Percentiles rank a stretch among this genome's conserved stretches.
Evolutionary conservation across 1,140 invertebrate genomes (phyloP).

Genomic region (Battus philenor): DNA sequence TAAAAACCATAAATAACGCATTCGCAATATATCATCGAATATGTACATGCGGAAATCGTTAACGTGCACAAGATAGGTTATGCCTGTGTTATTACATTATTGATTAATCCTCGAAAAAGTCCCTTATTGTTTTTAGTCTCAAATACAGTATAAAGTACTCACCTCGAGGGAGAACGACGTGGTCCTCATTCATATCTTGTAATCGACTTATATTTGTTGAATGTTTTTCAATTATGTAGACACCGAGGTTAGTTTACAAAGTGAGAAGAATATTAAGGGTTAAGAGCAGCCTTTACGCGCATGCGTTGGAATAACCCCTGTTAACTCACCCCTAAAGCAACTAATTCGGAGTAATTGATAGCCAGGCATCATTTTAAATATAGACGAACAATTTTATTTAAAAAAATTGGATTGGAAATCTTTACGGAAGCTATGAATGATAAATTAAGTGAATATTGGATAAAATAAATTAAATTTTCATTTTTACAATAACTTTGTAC

Average conservation of each 20-base stretch:
- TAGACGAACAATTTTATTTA: no score
- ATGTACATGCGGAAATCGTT: constrained; percentile 8
- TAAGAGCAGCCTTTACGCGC: constrained; percentile 22
- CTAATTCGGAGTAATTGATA: background rate
- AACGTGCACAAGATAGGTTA: constrained; percentile 37
- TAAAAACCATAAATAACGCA: no score
- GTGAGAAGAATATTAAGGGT: constrained; percentile 3
- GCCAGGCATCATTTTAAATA: no score
- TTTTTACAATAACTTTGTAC: no score
- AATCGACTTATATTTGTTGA: constrained; percentile 48
- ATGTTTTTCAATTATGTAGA: constrained; percentile 36
- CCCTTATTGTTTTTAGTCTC: constrained; percentile 17
- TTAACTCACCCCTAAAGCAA: constrained; percentile 18
- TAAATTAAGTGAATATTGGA: no score
- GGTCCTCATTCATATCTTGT: constrained; percentile 82
- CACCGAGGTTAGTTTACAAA: constrained; percentile 36
- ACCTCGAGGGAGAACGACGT: constrained; percentile 85
- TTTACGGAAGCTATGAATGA: no score
- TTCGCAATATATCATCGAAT: no score
- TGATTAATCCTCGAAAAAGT: constrained; percentile 41
- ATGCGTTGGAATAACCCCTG: constrained; percentile 32
- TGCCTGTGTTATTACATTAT: constrained; percentile 61
- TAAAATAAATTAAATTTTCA: no score
- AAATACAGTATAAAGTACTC: constrained; percentile 40
- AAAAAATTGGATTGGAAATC: no score